Conservation (phyloP, 2,888 invertebrate genomes). For the Ochropleura leucogaster region DNA sequence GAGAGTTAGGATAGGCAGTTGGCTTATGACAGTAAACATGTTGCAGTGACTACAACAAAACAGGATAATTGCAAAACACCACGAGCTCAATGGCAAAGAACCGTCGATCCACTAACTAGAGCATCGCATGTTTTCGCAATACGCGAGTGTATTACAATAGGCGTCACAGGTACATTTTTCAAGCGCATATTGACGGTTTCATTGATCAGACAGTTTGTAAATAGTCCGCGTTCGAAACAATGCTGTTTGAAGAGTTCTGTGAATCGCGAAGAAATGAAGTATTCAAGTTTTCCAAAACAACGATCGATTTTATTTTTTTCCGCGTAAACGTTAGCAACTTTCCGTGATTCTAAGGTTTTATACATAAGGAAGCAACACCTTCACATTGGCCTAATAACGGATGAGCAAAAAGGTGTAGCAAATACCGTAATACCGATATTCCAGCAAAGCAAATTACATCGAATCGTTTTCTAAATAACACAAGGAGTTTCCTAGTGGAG, state of each 20-base stretch:
- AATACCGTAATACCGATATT: not conserved
- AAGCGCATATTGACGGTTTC: slow-evolving; percentile 69
- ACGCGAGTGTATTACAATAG: slow-evolving; percentile 60
- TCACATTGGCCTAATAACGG: not conserved
- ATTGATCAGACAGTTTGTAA: slow-evolving; percentile 77
- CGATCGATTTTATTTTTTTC: slow-evolving; percentile 31
- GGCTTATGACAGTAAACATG: not conserved
- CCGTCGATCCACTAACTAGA: slow-evolving; percentile 35
- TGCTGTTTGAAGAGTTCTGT: slow-evolving; percentile 73
- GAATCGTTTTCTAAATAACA: not conserved
- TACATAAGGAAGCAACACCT: not conserved
- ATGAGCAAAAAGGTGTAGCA: no score
- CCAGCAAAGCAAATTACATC: not conserved
- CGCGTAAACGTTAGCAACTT: slow-evolving; percentile 4
- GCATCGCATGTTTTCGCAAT: slow-evolving; percentile 67
- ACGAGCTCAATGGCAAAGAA: slow-evolving; percentile 24
- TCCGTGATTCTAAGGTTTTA: not conserved
- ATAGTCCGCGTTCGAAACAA: slow-evolving; percentile 75
- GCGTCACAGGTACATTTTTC: slow-evolving; percentile 66
- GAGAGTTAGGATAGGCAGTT: not conserved
- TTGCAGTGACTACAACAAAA: slow-evolving; percentile 26
- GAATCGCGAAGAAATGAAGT: slow-evolving; percentile 64
- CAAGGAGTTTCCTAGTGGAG: not conserved
- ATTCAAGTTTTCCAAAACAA: slow-evolving; percentile 56
- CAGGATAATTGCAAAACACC: slow-evolving; percentile 42